phyloP scores from a whole-genome alignment of 2,113 vertebrate genomes.

The Psophia crepitans region DNA sequence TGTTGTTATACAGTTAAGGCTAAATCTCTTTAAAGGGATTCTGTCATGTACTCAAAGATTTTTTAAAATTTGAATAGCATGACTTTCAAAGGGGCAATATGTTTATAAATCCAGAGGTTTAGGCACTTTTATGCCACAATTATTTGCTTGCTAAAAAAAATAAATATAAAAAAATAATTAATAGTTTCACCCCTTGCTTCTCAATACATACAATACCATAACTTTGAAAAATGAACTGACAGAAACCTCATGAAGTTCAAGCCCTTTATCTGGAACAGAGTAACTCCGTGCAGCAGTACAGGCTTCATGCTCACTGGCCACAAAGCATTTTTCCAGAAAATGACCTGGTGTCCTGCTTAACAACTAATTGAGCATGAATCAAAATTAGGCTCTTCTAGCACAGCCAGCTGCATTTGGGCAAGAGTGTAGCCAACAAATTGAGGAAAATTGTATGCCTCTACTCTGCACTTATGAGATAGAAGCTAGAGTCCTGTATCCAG shows the following conservation, averaged over 20 bases:
- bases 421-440: neutral
- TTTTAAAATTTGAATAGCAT: neutral
- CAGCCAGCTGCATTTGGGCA: neutral
- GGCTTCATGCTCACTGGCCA: neutral
- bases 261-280: neutral
- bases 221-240: neutral
- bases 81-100: neutral
- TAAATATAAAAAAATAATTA: neutral
- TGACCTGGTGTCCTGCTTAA: neutral
- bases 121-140: neutral
- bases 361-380: neutral
- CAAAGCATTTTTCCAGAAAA: neutral
- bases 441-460: neutral
- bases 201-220: neutral
- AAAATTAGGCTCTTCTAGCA: neutral
- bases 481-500: neutral
- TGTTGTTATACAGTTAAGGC: rapidly evolving
- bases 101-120: neutral
- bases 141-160: neutral
- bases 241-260: neutral
- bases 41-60: neutral
- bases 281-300: neutral
- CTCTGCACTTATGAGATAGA: neutral
- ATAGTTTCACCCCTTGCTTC: neutral
- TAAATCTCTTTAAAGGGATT: neutral